These are phyloP conservation scores for Phainopepla nitens DNA, from an alignment of 2,113 vertebrate genomes.

Conservation along the genomic window DNA sequence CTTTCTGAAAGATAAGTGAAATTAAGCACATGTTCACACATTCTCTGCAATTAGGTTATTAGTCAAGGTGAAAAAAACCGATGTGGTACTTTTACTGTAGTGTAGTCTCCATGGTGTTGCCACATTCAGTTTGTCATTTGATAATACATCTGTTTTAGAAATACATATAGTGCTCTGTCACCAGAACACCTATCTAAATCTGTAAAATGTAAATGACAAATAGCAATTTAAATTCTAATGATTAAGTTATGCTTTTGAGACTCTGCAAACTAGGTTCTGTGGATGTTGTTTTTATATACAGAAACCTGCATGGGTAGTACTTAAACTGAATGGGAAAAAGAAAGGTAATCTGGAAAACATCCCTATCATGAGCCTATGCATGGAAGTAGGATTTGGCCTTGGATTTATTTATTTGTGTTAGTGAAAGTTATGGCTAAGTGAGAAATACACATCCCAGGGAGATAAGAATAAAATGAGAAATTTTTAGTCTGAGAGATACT, in stretches of 20 bases:
- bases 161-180: not conserved
- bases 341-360: not conserved
- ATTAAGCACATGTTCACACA: not conserved
- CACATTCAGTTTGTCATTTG: not conserved
- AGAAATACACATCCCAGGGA: not conserved
- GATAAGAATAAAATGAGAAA: not conserved
- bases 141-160: not conserved
- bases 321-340: not conserved
- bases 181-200: not conserved
- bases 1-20: not conserved
- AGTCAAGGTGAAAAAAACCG: not conserved
- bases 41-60: not conserved
- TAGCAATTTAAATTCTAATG: not conserved
- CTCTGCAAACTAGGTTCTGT: not conserved
- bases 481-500: not conserved
- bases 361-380: not conserved
- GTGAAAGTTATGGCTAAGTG: not conserved
- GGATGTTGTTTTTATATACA: not conserved
- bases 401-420: not conserved
- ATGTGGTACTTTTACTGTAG: not conserved
- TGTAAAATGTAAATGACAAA: not conserved
- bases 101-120: not conserved
- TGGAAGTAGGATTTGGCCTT: not conserved
- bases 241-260: not conserved
- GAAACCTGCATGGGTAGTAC: not conserved